Evolutionary conservation across 2,113 vertebrate species (phyloP).

Genomic region (Orycteropus afer): DNA sequence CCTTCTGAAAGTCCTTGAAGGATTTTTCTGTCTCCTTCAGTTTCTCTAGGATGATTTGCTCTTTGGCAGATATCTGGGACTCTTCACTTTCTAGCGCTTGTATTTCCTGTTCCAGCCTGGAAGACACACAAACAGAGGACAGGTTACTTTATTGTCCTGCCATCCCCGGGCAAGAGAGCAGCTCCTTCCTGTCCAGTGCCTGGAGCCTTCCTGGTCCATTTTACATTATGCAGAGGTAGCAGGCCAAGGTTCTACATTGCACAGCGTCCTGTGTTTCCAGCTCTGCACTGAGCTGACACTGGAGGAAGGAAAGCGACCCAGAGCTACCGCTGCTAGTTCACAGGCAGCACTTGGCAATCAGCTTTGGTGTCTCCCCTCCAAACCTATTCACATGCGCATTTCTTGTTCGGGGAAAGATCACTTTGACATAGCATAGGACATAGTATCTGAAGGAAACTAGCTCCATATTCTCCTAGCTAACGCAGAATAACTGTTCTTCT

Average conservation of each 20-base stretch:
- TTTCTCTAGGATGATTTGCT: constrained; percentile 95
- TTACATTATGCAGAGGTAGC: background rate
- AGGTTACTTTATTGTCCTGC: constrained; percentile 63
- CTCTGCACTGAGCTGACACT: background rate
- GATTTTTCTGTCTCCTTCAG: constrained; percentile 95
- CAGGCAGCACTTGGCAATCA: no score
- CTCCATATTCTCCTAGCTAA: background rate
- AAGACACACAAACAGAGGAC: constrained; percentile 83
- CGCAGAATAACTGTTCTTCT: background rate
- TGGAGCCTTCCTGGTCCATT: background rate
- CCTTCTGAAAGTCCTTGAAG: constrained; percentile 96
- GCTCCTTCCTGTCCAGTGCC: constrained; percentile 8
- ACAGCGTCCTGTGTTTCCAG: background rate
- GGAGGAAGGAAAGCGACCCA: background rate
- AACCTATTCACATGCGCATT: no score
- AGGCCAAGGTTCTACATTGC: constrained; percentile 26
- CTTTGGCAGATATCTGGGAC: constrained; percentile 98
- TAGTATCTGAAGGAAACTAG: background rate
- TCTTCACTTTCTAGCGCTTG: constrained; percentile 94
- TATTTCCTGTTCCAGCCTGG: constrained; percentile 96
- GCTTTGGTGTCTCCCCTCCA: background rate
- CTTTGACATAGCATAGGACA: background rate
- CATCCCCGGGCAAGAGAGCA: background rate
- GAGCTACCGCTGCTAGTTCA: background rate
- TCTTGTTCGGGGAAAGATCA: background rate